A percentile compares a stretch with the other conserved stretches of the same genome.
phyloP scores from a whole-genome alignment of 1,140 invertebrate species.

The Ptiloglossa arizonensis region DNA sequence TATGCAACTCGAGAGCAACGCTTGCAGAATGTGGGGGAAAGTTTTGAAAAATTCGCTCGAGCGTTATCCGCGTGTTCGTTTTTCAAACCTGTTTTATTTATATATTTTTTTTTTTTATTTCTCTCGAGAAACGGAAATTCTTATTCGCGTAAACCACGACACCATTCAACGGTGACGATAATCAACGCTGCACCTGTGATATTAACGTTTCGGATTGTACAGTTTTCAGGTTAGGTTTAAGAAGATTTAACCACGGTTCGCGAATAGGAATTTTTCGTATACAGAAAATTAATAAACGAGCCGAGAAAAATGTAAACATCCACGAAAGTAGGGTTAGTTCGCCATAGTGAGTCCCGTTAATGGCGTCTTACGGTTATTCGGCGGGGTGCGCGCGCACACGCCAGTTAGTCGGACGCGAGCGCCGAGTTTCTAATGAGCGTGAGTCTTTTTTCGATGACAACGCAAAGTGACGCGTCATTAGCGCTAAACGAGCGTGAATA shows the following conservation, averaged over 20 bases:
- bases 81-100: background rate
- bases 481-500: slow-evolving; percentile 27
- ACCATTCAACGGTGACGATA: too few relatives aligned
- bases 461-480: slow-evolving; percentile 37
- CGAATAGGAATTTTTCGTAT: too few relatives aligned
- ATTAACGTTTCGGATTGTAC: too few relatives aligned
- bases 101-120: too few relatives aligned
- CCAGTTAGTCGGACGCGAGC: background rate
- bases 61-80: background rate
- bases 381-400: too few relatives aligned
- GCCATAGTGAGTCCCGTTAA: background rate
- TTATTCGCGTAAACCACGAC: background rate
- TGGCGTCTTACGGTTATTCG: background rate
- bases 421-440: slow-evolving; percentile 29
- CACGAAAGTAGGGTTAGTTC: too few relatives aligned
- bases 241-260: too few relatives aligned
- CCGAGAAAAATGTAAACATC: too few relatives aligned
- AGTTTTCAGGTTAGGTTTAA: too few relatives aligned
- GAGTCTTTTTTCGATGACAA: slow-evolving; percentile 32
- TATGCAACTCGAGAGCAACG: background rate
- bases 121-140: background rate
- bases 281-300: too few relatives aligned
- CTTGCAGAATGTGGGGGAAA: background rate
- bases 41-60: background rate
- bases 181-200: too few relatives aligned